Conservation (phyloP, 2,113 vertebrate genomes). For the Hippocampus zosterae region DNA sequence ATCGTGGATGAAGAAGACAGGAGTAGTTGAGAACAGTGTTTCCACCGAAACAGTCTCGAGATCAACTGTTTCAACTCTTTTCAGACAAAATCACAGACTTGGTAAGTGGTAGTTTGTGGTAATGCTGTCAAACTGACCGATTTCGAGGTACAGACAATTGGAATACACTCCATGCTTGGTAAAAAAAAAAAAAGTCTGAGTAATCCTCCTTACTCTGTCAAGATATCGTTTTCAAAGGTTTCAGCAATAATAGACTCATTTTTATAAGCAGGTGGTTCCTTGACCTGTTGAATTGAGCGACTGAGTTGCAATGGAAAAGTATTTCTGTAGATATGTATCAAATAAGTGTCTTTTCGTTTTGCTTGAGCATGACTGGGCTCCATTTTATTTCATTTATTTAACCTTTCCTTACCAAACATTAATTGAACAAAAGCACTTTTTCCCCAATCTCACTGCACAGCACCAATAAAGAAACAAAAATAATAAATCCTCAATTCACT, state of each 20-base stretch:
- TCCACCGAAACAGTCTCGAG: constrained; percentile 45
- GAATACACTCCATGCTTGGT: constrained; percentile 21
- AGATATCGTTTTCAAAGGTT: constrained; percentile 19
- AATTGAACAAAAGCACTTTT: no score
- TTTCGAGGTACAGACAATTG: constrained; percentile 44
- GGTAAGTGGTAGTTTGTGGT: constrained; percentile 60
- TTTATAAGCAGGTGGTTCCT: constrained; percentile 25
- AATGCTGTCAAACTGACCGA: constrained; percentile 75
- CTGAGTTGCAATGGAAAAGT: not conserved
- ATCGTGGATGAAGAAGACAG: constrained; percentile 66
- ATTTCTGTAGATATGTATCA: not conserved
- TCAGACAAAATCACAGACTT: not conserved
- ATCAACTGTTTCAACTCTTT: constrained; percentile 17
- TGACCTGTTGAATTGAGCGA: constrained; percentile 66
- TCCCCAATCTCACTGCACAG: not conserved
- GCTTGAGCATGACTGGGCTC: not conserved
- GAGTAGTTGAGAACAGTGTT: constrained; percentile 42
- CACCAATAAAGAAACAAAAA: not conserved
- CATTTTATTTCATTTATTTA: not conserved
- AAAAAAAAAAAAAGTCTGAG: constrained; percentile 47
- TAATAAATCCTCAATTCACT: no score
- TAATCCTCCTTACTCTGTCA: constrained; percentile 27
- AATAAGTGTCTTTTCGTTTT: not conserved
- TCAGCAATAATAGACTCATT: constrained; percentile 25
- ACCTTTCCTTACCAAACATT: not conserved